These are phyloP conservation scores for Metellina segmentata DNA, from an alignment of 2,888 invertebrate genomes.

Conservation along the genomic window DNA sequence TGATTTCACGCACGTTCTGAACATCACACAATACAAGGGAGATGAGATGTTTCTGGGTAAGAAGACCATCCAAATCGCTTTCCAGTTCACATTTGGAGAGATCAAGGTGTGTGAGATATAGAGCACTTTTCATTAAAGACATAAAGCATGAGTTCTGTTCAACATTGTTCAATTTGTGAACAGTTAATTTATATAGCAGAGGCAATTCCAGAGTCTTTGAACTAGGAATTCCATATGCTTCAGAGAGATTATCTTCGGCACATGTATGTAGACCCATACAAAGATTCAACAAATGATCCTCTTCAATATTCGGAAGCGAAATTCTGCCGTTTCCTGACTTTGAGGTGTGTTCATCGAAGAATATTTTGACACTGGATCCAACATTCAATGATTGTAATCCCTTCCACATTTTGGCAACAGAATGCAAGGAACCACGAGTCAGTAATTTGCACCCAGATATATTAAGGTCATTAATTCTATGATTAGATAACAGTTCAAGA, in stretches of 20 bases:
- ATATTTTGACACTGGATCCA: constrained; percentile 60
- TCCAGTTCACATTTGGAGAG: constrained; percentile 86
- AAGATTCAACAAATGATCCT: constrained; percentile 32
- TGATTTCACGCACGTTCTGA: constrained; percentile 84
- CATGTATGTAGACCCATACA: constrained; percentile 20
- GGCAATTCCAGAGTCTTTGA: constrained; percentile 80
- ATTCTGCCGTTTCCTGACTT: not conserved
- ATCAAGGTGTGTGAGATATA: constrained; percentile 86
- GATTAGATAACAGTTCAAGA: constrained; percentile 86
- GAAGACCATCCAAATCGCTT: constrained; percentile 86
- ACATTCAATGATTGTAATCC: constrained; percentile 57
- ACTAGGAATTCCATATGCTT: not conserved
- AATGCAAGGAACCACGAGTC: constrained; percentile 85
- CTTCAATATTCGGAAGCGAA: not conserved
- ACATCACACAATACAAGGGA: constrained; percentile 92
- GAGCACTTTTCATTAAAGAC: constrained; percentile 84
- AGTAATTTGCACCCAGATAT: constrained; percentile 88
- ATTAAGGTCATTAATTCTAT: constrained; percentile 88
- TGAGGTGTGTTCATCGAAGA: constrained; percentile 40
- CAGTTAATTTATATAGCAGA: constrained; percentile 84
- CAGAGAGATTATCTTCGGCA: constrained; percentile 13
- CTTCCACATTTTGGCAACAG: constrained; percentile 82
- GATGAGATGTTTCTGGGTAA: constrained; percentile 86
- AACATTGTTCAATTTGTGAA: constrained; percentile 82
- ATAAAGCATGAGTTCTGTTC: constrained; percentile 81